Conservation (phyloP, 2,888 invertebrate genomes). For the Drosophila cracens region DNA sequence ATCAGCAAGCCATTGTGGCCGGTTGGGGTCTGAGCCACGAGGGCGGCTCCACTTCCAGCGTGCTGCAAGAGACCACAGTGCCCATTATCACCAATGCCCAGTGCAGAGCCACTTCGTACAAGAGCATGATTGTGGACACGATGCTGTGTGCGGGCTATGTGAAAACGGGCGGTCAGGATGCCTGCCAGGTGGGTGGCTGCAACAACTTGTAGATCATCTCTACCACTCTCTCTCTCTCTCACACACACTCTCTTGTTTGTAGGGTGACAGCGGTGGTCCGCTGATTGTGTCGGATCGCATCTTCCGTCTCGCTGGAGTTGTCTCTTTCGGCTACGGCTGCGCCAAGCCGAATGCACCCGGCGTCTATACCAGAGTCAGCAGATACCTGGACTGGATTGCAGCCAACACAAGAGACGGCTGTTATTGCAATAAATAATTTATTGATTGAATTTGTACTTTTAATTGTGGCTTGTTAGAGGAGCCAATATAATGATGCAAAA, state of each 20-base stretch:
- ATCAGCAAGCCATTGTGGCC: slow-evolving; percentile 79
- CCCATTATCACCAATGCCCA: slow-evolving; percentile 83
- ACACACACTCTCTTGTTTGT: background rate
- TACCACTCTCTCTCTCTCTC: background rate
- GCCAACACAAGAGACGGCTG: slow-evolving; percentile 81
- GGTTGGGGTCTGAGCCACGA: slow-evolving; percentile 82
- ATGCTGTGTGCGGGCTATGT: slow-evolving; percentile 84
- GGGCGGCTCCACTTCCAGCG: slow-evolving; percentile 73
- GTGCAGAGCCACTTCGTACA: slow-evolving; percentile 81
- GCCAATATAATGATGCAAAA: background rate
- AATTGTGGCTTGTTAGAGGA: background rate
- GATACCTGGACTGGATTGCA: slow-evolving; percentile 82
- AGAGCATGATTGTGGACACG: slow-evolving; percentile 79
- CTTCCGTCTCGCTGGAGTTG: slow-evolving; percentile 81
- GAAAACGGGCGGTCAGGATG: slow-evolving; percentile 81
- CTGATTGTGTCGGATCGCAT: slow-evolving; percentile 77
- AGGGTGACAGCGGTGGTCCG: slow-evolving; percentile 85
- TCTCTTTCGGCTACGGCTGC: slow-evolving; percentile 83
- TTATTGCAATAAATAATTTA: slow-evolving; percentile 70
- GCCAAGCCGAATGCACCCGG: slow-evolving; percentile 82
- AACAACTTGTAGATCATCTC: background rate
- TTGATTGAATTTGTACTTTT: background rate
- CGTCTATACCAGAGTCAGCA: slow-evolving; percentile 82
- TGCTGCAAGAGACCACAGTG: slow-evolving; percentile 80
- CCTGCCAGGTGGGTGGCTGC: slow-evolving; percentile 81